Evolutionary conservation across 2,113 vertebrate genomes (phyloP).

Genomic region (Lepus europaeus): DNA sequence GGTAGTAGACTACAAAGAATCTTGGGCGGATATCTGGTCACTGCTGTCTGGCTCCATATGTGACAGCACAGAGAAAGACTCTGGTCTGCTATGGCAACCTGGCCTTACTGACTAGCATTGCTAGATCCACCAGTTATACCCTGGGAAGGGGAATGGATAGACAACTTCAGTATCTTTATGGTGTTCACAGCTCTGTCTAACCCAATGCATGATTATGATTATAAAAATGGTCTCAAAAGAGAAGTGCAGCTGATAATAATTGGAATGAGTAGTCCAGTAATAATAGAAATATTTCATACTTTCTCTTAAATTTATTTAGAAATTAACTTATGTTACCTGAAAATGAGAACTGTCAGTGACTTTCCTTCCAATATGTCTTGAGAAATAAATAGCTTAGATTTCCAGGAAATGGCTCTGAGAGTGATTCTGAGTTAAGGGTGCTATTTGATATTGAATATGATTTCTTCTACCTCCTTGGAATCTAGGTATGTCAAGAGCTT

Average conservation of each 20-base stretch:
- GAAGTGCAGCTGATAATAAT: conserved; percentile 47
- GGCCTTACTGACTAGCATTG: neutral
- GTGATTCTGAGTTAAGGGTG: neutral
- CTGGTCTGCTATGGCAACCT: neutral
- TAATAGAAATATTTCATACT: conserved; percentile 38
- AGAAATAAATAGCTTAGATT: conserved; percentile 45
- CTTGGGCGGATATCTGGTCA: neutral
- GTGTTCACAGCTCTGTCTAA: neutral
- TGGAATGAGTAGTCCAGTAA: neutral
- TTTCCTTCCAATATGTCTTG: conserved; percentile 11
- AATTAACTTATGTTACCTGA: conserved; percentile 50
- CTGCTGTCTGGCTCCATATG: neutral
- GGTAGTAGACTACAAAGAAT: neutral
- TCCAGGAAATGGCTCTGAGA: neutral
- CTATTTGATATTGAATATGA: neutral
- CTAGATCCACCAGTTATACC: neutral
- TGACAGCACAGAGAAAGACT: neutral
- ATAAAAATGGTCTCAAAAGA: conserved; percentile 36
- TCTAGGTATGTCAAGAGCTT: neutral
- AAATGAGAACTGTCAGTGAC: conserved; percentile 11
- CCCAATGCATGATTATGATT: conserved; percentile 57
- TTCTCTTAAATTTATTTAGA: conserved; percentile 42
- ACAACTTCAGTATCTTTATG: neutral
- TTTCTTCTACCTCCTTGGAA: neutral
- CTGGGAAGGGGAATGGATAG: neutral